These are phyloP conservation scores for Dicaeum eximium DNA, from an alignment of 2,113 vertebrate genomes.

Conservation along the genomic window DNA sequence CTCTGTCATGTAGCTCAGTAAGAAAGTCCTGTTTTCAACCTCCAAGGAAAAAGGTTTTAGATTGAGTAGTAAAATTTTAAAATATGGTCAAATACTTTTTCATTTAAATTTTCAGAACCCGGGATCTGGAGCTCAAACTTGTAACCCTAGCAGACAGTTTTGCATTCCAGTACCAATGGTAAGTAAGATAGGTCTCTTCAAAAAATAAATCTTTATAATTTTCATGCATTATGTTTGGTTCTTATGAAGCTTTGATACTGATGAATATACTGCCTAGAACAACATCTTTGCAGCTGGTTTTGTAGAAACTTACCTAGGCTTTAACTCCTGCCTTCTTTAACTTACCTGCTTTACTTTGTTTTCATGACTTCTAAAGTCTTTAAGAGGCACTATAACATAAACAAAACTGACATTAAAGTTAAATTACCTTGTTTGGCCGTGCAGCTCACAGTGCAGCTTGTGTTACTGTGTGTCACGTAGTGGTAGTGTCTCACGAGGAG, in stretches of 20 bases:
- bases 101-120: background rate
- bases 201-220: background rate
- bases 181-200: background rate
- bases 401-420: background rate
- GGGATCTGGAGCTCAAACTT: background rate
- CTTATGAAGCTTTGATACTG: background rate
- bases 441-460: background rate
- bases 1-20: background rate
- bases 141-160: background rate
- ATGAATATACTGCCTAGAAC: background rate
- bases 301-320: background rate
- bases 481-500: background rate
- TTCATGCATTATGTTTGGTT: background rate
- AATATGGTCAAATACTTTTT: background rate
- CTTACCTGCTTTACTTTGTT: background rate
- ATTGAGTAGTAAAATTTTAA: background rate
- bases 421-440: fast-evolving
- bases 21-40: background rate
- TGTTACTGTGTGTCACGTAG: background rate
- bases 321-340: background rate
- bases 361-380: background rate
- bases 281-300: background rate
- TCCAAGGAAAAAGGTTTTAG: background rate
- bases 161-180: slow-evolving; percentile 18
- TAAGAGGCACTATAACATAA: background rate